Conservation (phyloP, 2,797 vertebrate genomes). For the Chloroceryle inda region DNA sequence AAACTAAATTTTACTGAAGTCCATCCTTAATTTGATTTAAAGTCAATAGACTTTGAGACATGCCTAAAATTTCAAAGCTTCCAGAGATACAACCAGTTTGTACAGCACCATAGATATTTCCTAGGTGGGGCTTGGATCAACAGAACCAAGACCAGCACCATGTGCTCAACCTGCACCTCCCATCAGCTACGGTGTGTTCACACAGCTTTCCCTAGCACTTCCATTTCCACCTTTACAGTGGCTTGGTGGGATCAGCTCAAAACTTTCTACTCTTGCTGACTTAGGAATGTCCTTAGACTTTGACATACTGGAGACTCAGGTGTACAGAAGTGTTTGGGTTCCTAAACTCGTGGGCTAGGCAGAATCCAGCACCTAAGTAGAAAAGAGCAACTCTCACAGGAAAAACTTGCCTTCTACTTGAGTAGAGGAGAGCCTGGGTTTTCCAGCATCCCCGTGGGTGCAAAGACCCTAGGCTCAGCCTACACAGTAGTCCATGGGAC, state of each 20-base stretch:
- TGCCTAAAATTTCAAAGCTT: background rate
- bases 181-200: background rate
- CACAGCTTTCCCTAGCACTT: too few species aligned
- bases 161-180: background rate
- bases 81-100: background rate
- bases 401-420: background rate
- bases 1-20: background rate
- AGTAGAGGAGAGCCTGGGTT: background rate
- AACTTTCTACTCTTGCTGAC: background rate
- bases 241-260: background rate
- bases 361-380: background rate
- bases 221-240: background rate
- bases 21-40: background rate
- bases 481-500: background rate
- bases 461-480: background rate
- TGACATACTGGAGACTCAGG: background rate
- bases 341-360: background rate
- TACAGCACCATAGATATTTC: background rate
- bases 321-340: background rate
- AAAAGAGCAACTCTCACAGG: background rate
- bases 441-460: background rate
- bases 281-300: background rate
- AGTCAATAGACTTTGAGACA: background rate
- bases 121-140: background rate
- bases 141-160: background rate